These are phyloP conservation scores for Sylvia borin DNA, from an alignment of 2,797 vertebrate species.

Conservation along the genomic window DNA sequence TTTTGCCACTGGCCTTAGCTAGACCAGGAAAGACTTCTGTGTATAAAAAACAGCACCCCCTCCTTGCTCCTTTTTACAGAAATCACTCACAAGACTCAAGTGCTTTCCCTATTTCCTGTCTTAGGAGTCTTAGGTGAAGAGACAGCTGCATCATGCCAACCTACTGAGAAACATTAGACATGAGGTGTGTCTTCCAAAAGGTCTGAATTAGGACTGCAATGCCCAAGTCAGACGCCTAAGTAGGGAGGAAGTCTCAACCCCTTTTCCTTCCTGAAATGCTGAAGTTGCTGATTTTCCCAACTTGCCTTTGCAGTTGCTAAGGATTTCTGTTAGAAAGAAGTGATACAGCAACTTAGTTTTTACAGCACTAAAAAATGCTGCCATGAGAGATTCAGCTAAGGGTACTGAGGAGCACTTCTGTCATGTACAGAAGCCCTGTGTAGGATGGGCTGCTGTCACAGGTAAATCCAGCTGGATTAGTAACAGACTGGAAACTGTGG, in stretches of 20 bases:
- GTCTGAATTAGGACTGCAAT: constrained; percentile 18
- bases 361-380: background rate
- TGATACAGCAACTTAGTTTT: background rate
- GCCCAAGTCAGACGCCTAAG: background rate
- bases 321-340: background rate
- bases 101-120: background rate
- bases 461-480: background rate
- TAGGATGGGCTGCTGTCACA: background rate
- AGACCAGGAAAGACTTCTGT: background rate
- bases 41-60: background rate
- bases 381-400: background rate
- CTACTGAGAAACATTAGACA: background rate
- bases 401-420: background rate
- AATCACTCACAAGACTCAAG: background rate
- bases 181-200: constrained; percentile 7
- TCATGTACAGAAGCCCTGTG: background rate
- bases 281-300: background rate
- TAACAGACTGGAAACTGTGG: background rate
- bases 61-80: background rate
- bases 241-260: background rate
- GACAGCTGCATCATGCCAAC: background rate
- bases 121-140: background rate
- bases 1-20: background rate
- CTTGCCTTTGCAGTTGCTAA: background rate
- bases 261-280: background rate